Evolutionary conservation across 2,113 vertebrate species (phyloP).

Genomic region (Motacilla tschutschensis): DNA sequence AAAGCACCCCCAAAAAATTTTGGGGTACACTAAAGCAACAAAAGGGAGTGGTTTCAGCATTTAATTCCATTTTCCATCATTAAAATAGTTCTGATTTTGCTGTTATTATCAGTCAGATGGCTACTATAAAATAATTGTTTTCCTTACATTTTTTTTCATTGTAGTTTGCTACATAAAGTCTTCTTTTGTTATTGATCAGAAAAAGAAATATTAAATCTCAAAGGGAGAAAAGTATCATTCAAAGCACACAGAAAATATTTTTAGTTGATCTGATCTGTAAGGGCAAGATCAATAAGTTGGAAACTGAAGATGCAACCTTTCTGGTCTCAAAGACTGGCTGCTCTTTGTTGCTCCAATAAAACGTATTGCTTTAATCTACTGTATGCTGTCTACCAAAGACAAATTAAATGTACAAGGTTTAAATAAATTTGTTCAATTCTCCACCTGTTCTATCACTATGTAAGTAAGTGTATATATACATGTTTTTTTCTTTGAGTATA

Average conservation of each 20-base stretch:
- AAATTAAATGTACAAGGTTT: conserved; percentile 42
- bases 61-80: background rate
- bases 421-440: background rate
- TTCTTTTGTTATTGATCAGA: conserved; percentile 29
- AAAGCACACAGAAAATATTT: conserved; percentile 57
- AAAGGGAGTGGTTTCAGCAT: background rate
- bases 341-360: conserved; percentile 52
- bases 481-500: background rate
- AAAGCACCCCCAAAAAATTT: background rate
- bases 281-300: conserved; percentile 54
- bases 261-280: conserved; percentile 47
- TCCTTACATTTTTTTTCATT: background rate
- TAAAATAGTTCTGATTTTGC: background rate
- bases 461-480: background rate
- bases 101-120: background rate
- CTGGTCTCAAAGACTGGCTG: conserved; percentile 35
- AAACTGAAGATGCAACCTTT: conserved; percentile 55
- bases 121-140: background rate
- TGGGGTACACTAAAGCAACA: background rate
- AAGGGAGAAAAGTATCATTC: conserved; percentile 43
- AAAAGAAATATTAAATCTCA: conserved; percentile 52
- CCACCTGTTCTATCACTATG: background rate
- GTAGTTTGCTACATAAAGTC: background rate
- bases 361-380: conserved; percentile 52
- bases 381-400: conserved; percentile 27